phyloP scores from a whole-genome alignment of 2,113 vertebrate species.

The Ctenomys sociabilis region DNA sequence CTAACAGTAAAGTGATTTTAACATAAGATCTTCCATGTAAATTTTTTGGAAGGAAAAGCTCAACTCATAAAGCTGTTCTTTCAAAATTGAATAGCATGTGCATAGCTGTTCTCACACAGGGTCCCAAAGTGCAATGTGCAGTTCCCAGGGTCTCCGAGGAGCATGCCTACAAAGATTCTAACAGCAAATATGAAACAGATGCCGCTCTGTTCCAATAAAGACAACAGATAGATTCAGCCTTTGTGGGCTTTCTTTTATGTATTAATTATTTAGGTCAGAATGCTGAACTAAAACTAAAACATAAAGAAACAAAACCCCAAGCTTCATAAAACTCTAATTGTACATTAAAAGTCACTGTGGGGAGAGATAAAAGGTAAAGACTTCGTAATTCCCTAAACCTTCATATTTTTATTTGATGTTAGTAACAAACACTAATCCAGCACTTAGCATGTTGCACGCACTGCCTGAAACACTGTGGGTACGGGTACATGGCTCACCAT shows the following conservation, averaged over 20 bases:
- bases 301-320: neutral
- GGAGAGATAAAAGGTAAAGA: neutral
- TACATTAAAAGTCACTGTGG: neutral
- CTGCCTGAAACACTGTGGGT: neutral
- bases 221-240: slow-evolving; percentile 40
- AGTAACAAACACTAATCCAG: neutral
- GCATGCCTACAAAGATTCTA: slow-evolving; percentile 42
- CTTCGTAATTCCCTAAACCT: neutral
- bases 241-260: slow-evolving; percentile 35
- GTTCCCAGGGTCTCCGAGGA: slow-evolving; percentile 5
- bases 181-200: slow-evolving; percentile 63
- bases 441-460: neutral
- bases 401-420: neutral
- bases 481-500: neutral
- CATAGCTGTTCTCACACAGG: neutral
- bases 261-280: neutral
- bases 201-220: slow-evolving; percentile 29
- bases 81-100: slow-evolving; percentile 23
- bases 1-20: slow-evolving; percentile 1
- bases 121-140: neutral
- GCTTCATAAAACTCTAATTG: neutral
- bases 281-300: neutral
- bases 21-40: neutral
- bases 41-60: slow-evolving; percentile 15
- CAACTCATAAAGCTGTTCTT: neutral